Evolutionary conservation across 2,888 invertebrate species (phyloP), one percentile per base, ranked within the genome.

Genomic region (Thecophora atra): DNA sequence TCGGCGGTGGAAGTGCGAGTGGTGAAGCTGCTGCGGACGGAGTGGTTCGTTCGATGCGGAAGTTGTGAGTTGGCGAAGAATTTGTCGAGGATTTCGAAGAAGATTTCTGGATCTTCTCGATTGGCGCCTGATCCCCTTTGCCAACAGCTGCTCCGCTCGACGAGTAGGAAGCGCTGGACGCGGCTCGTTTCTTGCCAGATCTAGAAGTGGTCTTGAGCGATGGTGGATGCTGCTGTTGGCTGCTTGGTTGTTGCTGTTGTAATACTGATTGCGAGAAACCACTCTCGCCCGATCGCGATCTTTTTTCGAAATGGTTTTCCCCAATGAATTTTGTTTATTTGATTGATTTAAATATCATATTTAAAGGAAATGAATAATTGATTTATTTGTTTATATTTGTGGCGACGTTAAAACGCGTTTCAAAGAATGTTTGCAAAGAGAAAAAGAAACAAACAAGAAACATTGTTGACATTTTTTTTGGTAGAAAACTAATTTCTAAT

Each of bases 161-260:
- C 69, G 70, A 19, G 70, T 63, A 19, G 72, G 70, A 2, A 30
- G 78, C 54, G n/a, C 79, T 77, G 67, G 74, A 75, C 17, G 83
- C 82, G 17, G 83, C 83, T n/a, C 86, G 82, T 70, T 85, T 86
- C 75, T 86, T 86, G 63, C 85, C 84, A 60, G 85, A 85, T 51
- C 86, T 81, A 8, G 85, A 84, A 66, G 79, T 83, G 3, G 76
- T 72, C 76, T 77, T 79, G 73, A 76, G 79, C 69, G 75, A 47
- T 26, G 71, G 67, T 64, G 72, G 78, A 30, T 79, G 78, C 60
- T 80, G 81, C 56, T 77, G 76, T 47, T 76, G 78, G 28, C 75
- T 79, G n/a, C n/a, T n/a, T n/a, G n/a, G n/a, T n/a, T n/a, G n/a
- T 28, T 78, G 78, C 15, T 75, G 77, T 26, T 77, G 73, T 21